Evolutionary conservation across 2,113 vertebrate genomes (phyloP).

Genomic region (Bombycilla garrulus): DNA sequence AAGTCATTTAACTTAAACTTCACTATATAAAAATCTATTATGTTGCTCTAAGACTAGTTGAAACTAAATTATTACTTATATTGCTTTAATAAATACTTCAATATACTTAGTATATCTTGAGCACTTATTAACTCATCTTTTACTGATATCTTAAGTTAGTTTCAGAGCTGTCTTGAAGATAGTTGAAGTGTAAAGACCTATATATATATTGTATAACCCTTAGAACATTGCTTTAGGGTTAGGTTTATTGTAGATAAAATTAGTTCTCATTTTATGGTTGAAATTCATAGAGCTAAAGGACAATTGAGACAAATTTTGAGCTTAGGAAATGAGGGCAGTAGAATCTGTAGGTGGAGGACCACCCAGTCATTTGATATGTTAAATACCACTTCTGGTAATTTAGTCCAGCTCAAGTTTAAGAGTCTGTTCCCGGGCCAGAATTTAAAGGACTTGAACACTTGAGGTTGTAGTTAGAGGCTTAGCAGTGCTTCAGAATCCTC

Average conservation of each 20-base stretch:
- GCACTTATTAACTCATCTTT: neutral
- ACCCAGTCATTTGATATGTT: neutral
- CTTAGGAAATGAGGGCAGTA: neutral
- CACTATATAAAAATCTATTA: neutral
- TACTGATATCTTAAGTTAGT: neutral
- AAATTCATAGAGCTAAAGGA: neutral
- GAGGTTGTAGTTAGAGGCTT: neutral
- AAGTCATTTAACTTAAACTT: neutral
- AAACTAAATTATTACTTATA: neutral
- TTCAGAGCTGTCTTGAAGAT: neutral
- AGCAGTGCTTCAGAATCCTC: neutral
- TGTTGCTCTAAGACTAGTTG: neutral
- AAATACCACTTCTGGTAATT: neutral
- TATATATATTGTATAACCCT: neutral
- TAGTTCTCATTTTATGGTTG: neutral
- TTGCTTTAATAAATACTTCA: neutral
- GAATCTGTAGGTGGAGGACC: neutral
- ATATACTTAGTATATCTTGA: neutral
- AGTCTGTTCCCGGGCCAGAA: neutral
- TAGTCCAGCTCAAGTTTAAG: neutral
- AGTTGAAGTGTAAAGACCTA: neutral
- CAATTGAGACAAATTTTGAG: neutral
- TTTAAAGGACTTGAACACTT: neutral
- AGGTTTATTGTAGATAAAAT: neutral
- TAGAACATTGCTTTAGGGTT: neutral